Conservation (phyloP, 2,888 invertebrate species). For the Cancer borealis region DNA sequence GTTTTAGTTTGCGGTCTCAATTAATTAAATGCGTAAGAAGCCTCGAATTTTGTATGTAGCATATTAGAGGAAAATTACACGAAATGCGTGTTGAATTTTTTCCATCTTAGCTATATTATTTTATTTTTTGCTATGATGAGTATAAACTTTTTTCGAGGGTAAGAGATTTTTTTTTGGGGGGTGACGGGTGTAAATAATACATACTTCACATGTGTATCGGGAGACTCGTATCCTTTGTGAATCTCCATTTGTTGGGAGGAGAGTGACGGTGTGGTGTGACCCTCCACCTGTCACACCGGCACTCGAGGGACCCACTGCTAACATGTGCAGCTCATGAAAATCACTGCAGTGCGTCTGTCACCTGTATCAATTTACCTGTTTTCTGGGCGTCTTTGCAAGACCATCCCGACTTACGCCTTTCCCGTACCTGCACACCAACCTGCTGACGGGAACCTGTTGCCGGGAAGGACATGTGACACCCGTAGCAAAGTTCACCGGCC, state of each 20-base stretch:
- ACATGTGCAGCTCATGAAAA: not conserved
- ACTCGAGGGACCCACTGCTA: not conserved
- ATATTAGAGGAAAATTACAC: no score
- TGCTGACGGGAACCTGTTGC: conserved; percentile 20
- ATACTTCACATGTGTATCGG: not conserved
- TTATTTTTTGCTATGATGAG: not conserved
- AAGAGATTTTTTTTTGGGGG: not conserved
- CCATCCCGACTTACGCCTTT: not conserved
- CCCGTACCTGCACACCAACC: conserved; percentile 10
- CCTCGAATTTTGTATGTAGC: no score
- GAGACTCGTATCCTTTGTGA: not conserved
- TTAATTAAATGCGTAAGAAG: no score
- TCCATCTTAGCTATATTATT: not conserved
- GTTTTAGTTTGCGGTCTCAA: no score
- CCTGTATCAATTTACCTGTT: not conserved
- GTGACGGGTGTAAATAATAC: not conserved
- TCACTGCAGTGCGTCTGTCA: not conserved
- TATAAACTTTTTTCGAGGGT: no score
- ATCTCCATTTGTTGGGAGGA: not conserved
- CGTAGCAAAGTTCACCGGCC: not conserved
- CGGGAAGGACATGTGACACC: not conserved
- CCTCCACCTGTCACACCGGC: not conserved
- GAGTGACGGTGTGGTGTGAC: not conserved
- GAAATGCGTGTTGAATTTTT: no score
- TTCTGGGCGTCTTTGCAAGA: not conserved